A percentile compares a stretch with the other conserved stretches of the same genome.
phyloP scores from a whole-genome alignment of 2,888 invertebrate genomes.

The Teleogryllus oceanicus region DNA sequence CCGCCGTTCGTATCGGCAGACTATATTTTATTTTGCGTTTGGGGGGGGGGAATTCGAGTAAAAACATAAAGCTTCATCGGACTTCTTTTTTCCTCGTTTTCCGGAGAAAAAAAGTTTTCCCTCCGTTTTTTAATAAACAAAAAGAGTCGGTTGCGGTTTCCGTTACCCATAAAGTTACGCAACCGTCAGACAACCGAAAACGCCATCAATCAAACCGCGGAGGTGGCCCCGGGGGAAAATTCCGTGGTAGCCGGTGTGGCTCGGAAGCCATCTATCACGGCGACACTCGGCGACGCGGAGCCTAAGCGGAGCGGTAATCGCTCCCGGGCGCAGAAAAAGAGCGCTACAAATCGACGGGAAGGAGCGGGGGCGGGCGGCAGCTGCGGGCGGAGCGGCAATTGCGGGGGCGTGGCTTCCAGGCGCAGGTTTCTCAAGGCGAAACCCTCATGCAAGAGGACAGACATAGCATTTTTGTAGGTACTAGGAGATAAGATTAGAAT shows the following conservation, averaged over 20 bases:
- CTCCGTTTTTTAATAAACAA: neutral
- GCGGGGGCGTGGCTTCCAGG: no score
- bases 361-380: no score
- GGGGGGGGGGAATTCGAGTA: neutral
- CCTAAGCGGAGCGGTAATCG: neutral
- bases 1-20: neutral
- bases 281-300: neutral
- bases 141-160: neutral
- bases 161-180: slow-evolving; percentile 21
- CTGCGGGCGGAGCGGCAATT: no score
- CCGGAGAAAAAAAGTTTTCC: neutral
- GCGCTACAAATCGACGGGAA: neutral
- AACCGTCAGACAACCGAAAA: slow-evolving; percentile 21
- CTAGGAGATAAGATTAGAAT: no score
- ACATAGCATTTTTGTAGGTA: no score
- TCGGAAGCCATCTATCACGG: neutral
- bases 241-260: neutral
- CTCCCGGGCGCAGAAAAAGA: neutral
- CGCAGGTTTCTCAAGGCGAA: no score
- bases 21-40: neutral
- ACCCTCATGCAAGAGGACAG: no score
- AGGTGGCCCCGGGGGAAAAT: neutral
- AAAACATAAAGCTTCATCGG: neutral
- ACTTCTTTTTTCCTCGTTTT: neutral
- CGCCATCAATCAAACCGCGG: slow-evolving; percentile 24